Percentiles rank a stretch among this genome's conserved stretches.
phyloP scores from a whole-genome alignment of 2,888 invertebrate species.

The Lumbricus terrestris region DNA sequence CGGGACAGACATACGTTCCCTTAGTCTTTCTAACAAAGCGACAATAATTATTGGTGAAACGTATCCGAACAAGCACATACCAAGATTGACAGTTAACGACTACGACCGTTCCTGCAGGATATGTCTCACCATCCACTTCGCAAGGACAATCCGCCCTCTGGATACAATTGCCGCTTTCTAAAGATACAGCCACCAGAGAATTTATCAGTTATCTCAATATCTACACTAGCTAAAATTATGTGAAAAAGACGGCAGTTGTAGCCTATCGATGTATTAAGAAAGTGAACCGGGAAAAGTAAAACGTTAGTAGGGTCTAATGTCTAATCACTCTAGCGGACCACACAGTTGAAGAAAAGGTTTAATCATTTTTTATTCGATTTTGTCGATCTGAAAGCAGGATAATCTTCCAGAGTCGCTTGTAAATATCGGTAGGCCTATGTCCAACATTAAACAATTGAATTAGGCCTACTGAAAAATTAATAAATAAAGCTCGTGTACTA shows the following conservation, averaged over 20 bases:
- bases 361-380: no score
- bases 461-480: neutral
- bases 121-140: conserved; percentile 35
- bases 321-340: no score
- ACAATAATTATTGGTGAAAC: no score
- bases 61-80: neutral
- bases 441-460: neutral
- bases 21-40: neutral
- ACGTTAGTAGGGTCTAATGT: neutral
- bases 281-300: no score
- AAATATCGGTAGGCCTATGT: no score
- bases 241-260: no score
- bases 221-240: neutral
- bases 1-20: no score
- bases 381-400: no score
- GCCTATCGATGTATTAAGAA: no score
- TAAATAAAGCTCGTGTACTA: neutral
- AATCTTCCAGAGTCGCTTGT: no score
- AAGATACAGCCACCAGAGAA: neutral
- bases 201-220: neutral
- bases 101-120: conserved; percentile 35
- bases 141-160: conserved; percentile 41
- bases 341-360: no score
- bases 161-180: conserved; percentile 39
- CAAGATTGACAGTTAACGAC: conserved; percentile 36